phyloP scores from a whole-genome alignment of 2,888 invertebrate genomes.

The Schizotus pectinicornis region DNA sequence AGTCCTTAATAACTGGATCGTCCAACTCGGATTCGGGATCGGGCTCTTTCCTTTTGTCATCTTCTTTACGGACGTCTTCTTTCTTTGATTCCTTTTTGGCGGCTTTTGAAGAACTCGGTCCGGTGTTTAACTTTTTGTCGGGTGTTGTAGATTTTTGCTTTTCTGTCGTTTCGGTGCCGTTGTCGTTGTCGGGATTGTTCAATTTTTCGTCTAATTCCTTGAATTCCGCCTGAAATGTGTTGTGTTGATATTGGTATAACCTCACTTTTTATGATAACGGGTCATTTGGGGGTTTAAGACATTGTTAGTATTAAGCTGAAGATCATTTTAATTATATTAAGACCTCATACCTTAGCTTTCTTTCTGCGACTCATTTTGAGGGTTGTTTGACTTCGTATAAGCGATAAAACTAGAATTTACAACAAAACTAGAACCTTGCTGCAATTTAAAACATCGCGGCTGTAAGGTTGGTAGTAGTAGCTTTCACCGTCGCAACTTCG shows the following conservation, averaged over 20 bases:
- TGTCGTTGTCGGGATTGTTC: conserved; percentile 66
- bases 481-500: too few relatives aligned
- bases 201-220: conserved; percentile 74
- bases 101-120: conserved; percentile 59
- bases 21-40: conserved; percentile 71
- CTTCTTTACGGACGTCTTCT: conserved; percentile 61
- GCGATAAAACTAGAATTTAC: too few relatives aligned
- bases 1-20: conserved; percentile 63
- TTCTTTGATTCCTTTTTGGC: conserved; percentile 54
- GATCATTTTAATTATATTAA: neutral
- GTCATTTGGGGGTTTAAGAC: conserved; percentile 1
- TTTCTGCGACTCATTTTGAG: conserved; percentile 55
- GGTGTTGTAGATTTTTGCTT: conserved; percentile 62
- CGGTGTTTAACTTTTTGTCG: conserved; percentile 64
- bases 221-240: conserved; percentile 64
- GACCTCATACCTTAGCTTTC: conserved; percentile 52
- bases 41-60: conserved; percentile 66
- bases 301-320: neutral
- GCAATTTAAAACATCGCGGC: too few relatives aligned
- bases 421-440: too few relatives aligned
- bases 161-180: conserved; percentile 68
- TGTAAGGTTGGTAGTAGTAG: too few relatives aligned
- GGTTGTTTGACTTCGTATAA: neutral
- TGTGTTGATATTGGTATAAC: conserved; percentile 30
- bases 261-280: conserved; percentile 23